phyloP scores from a whole-genome alignment of 2,888 invertebrate species.

The Agonopterix alstromeriana region DNA sequence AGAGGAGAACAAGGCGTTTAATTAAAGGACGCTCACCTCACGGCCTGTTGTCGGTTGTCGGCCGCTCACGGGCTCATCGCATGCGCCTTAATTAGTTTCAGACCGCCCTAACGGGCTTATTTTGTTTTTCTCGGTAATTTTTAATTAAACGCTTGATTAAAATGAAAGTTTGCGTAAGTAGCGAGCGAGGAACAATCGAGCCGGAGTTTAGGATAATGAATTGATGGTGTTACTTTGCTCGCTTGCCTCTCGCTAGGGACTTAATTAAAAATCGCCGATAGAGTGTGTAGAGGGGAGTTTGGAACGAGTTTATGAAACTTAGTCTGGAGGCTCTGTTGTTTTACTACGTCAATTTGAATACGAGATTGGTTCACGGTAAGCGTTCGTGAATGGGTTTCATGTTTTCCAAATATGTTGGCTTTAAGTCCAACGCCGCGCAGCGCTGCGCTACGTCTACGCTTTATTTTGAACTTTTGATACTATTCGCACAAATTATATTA shows the following conservation, averaged over 20 bases:
- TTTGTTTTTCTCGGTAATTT: conserved; percentile 77
- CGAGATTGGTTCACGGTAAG: conserved; percentile 53
- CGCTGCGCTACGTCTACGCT: not conserved
- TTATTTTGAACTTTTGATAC: too few species aligned
- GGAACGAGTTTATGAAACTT: conserved; percentile 73
- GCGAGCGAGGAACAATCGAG: conserved; percentile 75
- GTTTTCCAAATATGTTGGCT: not conserved
- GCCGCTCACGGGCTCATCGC: conserved; percentile 51
- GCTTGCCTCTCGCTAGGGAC: conserved; percentile 69
- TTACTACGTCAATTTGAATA: conserved; percentile 75
- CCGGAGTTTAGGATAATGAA: conserved; percentile 76
- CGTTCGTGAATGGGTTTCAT: not conserved
- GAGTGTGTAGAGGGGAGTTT: conserved; percentile 73
- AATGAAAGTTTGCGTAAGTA: conserved; percentile 77
- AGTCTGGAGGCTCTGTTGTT: conserved; percentile 67
- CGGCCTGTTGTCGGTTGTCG: conserved; percentile 28
- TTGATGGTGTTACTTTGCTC: conserved; percentile 76
- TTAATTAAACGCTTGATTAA: conserved; percentile 78
- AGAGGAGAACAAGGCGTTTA: conserved; percentile 64
- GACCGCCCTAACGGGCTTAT: conserved; percentile 75
- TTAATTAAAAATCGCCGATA: conserved; percentile 77
- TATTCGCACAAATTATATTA: too few species aligned
- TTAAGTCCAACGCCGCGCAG: not conserved
- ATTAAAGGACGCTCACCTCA: conserved; percentile 70
- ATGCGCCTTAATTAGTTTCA: conserved; percentile 75